These are phyloP conservation scores for Arothron firmamentum DNA, from an alignment of 2,113 vertebrate species.

Conservation along the genomic window DNA sequence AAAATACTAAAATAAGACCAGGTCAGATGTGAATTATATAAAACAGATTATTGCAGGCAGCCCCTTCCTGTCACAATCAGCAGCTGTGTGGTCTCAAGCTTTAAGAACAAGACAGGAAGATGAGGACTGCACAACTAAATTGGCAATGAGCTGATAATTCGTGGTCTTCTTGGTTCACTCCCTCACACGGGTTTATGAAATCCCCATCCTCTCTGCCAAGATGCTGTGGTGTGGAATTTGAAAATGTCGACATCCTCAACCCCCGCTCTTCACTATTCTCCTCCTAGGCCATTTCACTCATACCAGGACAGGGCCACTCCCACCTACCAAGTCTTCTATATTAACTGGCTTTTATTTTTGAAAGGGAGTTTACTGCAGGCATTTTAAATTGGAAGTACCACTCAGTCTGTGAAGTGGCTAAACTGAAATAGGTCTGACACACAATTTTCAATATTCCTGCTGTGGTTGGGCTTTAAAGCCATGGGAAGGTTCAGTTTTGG, in stretches of 20 bases:
- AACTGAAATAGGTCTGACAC: slow-evolving; percentile 45
- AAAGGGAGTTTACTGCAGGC: slow-evolving; percentile 38
- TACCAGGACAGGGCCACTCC: slow-evolving; percentile 37
- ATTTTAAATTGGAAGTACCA: slow-evolving; percentile 33
- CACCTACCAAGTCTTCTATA: slow-evolving; percentile 47
- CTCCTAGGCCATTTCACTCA: slow-evolving; percentile 23
- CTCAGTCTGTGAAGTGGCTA: slow-evolving; percentile 32
- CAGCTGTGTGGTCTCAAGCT: slow-evolving; percentile 17
- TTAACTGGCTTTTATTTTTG: slow-evolving; percentile 54
- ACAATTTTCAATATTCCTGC: slow-evolving; percentile 42
- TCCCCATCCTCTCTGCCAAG: slow-evolving; percentile 49
- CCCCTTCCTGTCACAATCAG: slow-evolving; percentile 1
- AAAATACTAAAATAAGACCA: slow-evolving; percentile 26
- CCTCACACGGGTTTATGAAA: slow-evolving; percentile 28
- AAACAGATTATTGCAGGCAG: slow-evolving; percentile 37
- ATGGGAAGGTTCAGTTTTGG: slow-evolving; percentile 47
- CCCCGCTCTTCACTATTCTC: slow-evolving; percentile 4
- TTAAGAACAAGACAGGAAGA: slow-evolving; percentile 9
- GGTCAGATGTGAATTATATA: slow-evolving; percentile 43
- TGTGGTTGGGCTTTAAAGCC: slow-evolving; percentile 26
- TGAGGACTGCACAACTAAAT: slow-evolving; percentile 29
- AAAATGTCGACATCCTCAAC: slow-evolving; percentile 53
- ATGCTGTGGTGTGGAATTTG: slow-evolving; percentile 45
- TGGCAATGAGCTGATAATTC: slow-evolving; percentile 63
- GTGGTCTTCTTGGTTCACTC: slow-evolving; percentile 47